A percentile compares a stretch with the other conserved stretches of the same genome.
phyloP scores from a whole-genome alignment of 1,140 invertebrate genomes.

The Drosophila azteca region DNA sequence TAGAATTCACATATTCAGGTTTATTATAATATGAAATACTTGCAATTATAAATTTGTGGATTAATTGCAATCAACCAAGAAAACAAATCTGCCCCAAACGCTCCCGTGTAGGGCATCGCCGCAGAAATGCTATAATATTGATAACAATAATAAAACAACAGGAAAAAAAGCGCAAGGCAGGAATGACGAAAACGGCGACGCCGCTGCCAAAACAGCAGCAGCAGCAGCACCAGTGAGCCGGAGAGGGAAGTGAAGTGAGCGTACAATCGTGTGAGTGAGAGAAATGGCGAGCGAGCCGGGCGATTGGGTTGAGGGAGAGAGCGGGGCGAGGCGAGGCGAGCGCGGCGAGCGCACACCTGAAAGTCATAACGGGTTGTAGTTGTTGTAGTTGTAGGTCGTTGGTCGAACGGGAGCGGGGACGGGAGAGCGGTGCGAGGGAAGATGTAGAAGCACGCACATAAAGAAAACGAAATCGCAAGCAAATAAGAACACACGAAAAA shows the following conservation, averaged over 20 bases:
- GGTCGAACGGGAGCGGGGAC: conserved; percentile 6
- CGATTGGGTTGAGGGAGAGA: conserved; percentile 12
- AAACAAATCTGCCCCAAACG: conserved; percentile 20
- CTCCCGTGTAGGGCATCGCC: conserved; percentile 19
- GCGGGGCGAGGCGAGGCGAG: background rate
- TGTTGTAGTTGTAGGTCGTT: conserved; percentile 17
- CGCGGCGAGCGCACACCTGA: conserved; percentile 26
- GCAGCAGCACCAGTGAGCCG: conserved; percentile 1
- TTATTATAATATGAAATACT: too few species aligned
- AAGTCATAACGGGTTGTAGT: conserved; percentile 60
- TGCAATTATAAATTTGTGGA: too few species aligned
- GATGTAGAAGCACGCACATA: conserved; percentile 34
- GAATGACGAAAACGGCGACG: conserved; percentile 50
- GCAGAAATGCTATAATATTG: conserved; percentile 52
- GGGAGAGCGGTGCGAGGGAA: background rate
- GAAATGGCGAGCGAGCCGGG: background rate
- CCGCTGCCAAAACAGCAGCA: conserved; percentile 13
- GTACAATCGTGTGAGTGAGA: conserved; percentile 7
- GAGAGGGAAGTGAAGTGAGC: conserved; percentile 10
- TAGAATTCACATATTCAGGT: too few species aligned
- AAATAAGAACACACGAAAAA: conserved; percentile 64
- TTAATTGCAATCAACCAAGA: too few species aligned
- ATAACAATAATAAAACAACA: conserved; percentile 63
- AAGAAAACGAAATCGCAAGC: conserved; percentile 64
- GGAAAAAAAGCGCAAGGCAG: conserved; percentile 23